Evolutionary conservation across 2,888 invertebrate species (phyloP).

Genomic region (Caenorhabditis sulstoni): DNA sequence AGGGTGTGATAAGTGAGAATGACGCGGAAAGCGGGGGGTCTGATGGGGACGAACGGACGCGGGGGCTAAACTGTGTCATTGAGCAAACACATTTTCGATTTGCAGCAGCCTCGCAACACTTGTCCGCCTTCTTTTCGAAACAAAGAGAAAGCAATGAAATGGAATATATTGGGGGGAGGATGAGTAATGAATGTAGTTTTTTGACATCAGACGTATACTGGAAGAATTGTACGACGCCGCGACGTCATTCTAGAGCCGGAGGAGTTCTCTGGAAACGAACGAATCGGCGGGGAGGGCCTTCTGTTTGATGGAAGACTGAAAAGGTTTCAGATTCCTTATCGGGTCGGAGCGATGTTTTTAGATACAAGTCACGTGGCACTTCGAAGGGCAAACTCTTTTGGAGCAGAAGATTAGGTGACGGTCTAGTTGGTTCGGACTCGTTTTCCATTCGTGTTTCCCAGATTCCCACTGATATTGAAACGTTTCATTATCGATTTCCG

Average conservation of each 20-base stretch:
- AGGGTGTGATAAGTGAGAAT: conserved; percentile 2
- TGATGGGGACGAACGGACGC: conserved; percentile 8
- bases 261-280: no score
- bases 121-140: conserved; percentile 35
- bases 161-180: neutral
- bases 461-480: no score
- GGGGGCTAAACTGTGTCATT: conserved; percentile 50
- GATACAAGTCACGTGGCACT: conserved; percentile 16
- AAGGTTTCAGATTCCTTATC: conserved; percentile 16
- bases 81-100: conserved; percentile 36
- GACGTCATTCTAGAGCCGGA: no score
- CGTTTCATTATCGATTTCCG: no score
- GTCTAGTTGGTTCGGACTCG: neutral
- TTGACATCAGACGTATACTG: neutral
- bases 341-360: conserved; percentile 37
- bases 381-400: neutral
- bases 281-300: no score
- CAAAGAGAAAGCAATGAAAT: conserved; percentile 15
- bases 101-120: no score
- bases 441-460: no score
- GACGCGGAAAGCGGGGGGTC: conserved; percentile 19
- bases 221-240: no score
- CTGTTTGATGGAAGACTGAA: neutral
- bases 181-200: neutral
- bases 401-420: neutral